These are phyloP conservation scores for Phalanger gymnotis DNA, from an alignment of 2,797 vertebrate species.

Conservation along the genomic window DNA sequence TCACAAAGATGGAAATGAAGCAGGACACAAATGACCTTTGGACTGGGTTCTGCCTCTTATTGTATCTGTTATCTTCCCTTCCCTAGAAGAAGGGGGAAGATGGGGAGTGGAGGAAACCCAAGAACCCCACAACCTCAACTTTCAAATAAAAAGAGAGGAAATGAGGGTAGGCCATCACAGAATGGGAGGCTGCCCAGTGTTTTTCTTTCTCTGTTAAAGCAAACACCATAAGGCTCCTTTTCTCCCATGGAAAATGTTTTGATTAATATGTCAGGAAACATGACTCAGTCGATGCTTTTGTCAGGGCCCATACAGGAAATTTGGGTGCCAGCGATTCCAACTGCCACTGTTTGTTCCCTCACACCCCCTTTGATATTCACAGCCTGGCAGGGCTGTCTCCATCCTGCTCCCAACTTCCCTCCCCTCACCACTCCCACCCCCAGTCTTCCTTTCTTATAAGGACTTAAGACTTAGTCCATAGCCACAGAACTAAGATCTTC, in stretches of 20 bases:
- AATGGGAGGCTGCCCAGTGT: slow-evolving; percentile 34
- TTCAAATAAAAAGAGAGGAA: slow-evolving; percentile 47
- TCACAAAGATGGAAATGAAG: not conserved
- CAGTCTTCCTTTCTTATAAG: not conserved
- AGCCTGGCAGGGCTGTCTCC: not conserved
- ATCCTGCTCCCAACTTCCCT: not conserved
- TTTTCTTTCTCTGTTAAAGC: slow-evolving; percentile 59
- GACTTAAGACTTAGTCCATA: not conserved
- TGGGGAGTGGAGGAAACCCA: not conserved
- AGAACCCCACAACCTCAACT: not conserved
- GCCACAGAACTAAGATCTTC: not conserved
- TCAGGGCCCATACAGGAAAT: slow-evolving; percentile 60
- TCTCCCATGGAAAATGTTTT: slow-evolving; percentile 57
- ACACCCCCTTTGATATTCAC: not conserved
- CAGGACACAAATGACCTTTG: slow-evolving; percentile 69
- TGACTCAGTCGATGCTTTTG: slow-evolving; percentile 61
- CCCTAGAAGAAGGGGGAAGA: slow-evolving; percentile 46
- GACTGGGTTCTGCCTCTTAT: slow-evolving; percentile 73
- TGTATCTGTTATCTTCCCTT: slow-evolving; percentile 69
- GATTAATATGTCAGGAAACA: slow-evolving; percentile 60
- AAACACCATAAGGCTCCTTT: slow-evolving; percentile 57
- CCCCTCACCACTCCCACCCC: not conserved
- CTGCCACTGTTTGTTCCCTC: slow-evolving; percentile 13
- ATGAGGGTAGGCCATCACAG: slow-evolving; percentile 66
- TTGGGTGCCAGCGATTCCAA: slow-evolving; percentile 57